Evolutionary conservation across 1,140 invertebrate species (phyloP), one percentile per base, ranked within the genome.

Genomic region (Lineus longissimus): DNA sequence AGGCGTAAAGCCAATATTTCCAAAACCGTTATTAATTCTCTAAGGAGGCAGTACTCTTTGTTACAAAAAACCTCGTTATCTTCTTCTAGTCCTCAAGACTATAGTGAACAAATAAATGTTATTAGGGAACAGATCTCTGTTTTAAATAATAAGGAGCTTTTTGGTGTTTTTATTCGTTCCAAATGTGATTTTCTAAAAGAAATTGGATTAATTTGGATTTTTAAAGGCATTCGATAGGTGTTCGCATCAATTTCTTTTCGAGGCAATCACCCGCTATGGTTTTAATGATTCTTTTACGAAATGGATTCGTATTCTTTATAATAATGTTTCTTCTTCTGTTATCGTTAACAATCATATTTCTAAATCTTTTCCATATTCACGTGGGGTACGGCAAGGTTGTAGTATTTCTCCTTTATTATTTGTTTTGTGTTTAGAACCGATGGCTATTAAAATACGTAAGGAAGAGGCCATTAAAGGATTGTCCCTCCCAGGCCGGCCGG

Each of bases 351-450:
- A 64, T 56, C 61, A 60, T 63, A 63, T 70, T 36, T 70, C 79
- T 0, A 65, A 74, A 2, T 65, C 67, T 0, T 74, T 82, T 30
- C 27, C 27, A 1, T 62, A 82, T 6, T 27, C 43, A 0, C n/a
- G 78, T 0, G 74, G 78, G 25, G 76, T 84, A 0, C 66, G 69
- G 7, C 81, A 83, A 63, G 81, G 82, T 4, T 80, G 78, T 61
- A 78, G 79, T 0, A 45, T 82, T 1, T 78, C 76, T 56, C 74
- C 76, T 0, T 57, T 82, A 0, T 64, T 81, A 0, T 84, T 84
- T 69, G 79, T 82, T 58, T 59, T 84, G 2, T 74, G 73, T 0
- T 66, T 82, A 0, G 78, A 84, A 58, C 73, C 73, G 15, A 67
- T 73, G 29, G 61, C 63, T 13, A 65, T 33, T 15, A 68, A 63